Conservation (phyloP, 2,113 vertebrate species). For the Baryphthengus martii region DNA sequence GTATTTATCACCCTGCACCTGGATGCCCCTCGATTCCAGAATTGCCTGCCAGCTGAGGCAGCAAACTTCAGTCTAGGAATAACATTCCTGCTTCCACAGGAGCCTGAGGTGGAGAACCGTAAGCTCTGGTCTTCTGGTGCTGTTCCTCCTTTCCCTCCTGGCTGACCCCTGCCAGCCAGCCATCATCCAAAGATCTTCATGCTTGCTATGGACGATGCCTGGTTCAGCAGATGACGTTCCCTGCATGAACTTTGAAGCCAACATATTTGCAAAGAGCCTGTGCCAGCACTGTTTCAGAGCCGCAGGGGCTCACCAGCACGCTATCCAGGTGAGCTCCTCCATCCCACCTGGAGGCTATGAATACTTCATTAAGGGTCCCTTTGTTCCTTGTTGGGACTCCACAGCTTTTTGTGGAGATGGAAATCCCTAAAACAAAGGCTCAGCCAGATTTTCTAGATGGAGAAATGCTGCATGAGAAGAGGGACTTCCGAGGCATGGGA, state of each 20-base stretch:
- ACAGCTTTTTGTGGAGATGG: not conserved
- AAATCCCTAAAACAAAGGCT: not conserved
- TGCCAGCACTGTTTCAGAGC: constrained; percentile 83
- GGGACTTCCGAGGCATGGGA: not conserved
- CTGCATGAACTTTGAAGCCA: constrained; percentile 82
- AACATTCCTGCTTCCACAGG: constrained; percentile 17
- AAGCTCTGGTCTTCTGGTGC: not conserved
- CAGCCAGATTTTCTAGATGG: not conserved
- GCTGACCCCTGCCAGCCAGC: not conserved
- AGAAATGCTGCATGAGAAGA: not conserved
- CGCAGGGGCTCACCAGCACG: constrained; percentile 67
- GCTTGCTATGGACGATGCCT: constrained; percentile 72
- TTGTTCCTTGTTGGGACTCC: not conserved
- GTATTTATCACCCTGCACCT: not conserved
- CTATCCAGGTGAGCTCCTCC: constrained; percentile 65
- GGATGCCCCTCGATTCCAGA: not conserved
- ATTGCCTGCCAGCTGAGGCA: not conserved
- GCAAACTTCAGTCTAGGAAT: not conserved
- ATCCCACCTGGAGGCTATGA: not conserved
- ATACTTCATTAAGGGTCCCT: not conserved
- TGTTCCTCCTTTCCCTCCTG: not conserved
- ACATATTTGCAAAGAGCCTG: constrained; percentile 80
- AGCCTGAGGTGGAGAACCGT: not conserved
- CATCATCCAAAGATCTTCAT: not conserved
- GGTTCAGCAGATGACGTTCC: constrained; percentile 54